Conservation (phyloP, 2,797 vertebrate species). For the Alca torda region DNA sequence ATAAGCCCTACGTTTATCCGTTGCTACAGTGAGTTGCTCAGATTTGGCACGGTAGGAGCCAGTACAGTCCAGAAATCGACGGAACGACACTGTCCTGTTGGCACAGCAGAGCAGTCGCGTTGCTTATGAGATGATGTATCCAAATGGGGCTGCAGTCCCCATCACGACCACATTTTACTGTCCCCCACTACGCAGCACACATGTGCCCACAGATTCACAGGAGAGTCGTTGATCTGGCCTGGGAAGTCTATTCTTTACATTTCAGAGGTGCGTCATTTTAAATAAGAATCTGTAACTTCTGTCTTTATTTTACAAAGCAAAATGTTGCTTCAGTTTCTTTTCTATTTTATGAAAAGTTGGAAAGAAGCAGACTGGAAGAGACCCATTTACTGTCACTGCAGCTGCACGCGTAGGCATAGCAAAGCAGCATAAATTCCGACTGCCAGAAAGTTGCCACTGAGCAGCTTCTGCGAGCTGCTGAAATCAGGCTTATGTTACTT, state of each 20-base stretch:
- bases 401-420: neutral
- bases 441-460: neutral
- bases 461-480: neutral
- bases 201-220: neutral
- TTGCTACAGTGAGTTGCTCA: neutral
- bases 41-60: neutral
- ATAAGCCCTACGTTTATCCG: neutral
- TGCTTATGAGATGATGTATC: neutral
- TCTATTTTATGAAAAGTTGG: neutral
- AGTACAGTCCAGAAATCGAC: neutral
- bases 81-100: neutral
- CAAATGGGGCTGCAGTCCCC: neutral
- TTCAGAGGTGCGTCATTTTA: neutral
- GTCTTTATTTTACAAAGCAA: neutral
- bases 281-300: neutral
- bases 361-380: neutral
- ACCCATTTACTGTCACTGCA: neutral
- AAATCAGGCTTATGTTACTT: neutral
- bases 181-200: neutral
- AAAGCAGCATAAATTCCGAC: neutral
- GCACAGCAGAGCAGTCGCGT: neutral
- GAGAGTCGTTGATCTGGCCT: neutral
- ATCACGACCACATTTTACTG: neutral
- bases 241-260: neutral
- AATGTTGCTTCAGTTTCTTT: neutral